Evolutionary conservation across 2,888 invertebrate genomes (phyloP), one percentile per base, ranked within the genome.

Genomic region (Dasysyrphus tricinctus): DNA sequence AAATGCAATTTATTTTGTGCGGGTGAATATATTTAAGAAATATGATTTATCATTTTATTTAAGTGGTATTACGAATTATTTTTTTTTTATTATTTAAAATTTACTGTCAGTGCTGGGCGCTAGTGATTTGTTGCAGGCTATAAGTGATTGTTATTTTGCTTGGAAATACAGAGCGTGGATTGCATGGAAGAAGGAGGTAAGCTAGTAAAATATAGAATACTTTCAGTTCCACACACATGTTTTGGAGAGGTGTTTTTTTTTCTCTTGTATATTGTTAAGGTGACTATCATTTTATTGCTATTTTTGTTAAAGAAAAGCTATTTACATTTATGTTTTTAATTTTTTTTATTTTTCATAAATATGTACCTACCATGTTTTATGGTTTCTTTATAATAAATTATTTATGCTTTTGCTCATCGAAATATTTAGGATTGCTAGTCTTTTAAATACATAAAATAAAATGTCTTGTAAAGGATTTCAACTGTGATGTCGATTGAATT

Each of bases 1-100:
- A 39, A 69, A n/a, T 69, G 69, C 69, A 69, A 69, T 69, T 69
- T 69, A 39, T 69, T 69, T 69, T 54, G 54, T 54, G 69, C 51
- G 69, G 69, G 69, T 69, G 67, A 67, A 67, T 34, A 24, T 24
- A 24, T 24, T 24, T 24, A 44, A 67, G 29, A 54, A 63, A 65
- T 69, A 39, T 54, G 54, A 69, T 69, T 69, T 54, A 69, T 69
- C 39, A 69, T 69, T 54, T 67, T 51, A 37, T 34, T 69, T 69
- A 69, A 69, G 69, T 69, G 69, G 39, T 69, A 9, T 29, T 34
- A 34, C 4, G 16, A 47, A 16, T 47, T 63, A 29, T 63, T 39
- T 39, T 29, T 63, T 63, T 5, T 42, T n/a, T 29, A 24, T 61
- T 19, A 49, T 44, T 24, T n/a, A n/a, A n/a, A 24, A 24, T 24